Base-by-base conservation (phyloP, 2,113 vertebrate genomes). In the Varanus komodoensis region DNA sequence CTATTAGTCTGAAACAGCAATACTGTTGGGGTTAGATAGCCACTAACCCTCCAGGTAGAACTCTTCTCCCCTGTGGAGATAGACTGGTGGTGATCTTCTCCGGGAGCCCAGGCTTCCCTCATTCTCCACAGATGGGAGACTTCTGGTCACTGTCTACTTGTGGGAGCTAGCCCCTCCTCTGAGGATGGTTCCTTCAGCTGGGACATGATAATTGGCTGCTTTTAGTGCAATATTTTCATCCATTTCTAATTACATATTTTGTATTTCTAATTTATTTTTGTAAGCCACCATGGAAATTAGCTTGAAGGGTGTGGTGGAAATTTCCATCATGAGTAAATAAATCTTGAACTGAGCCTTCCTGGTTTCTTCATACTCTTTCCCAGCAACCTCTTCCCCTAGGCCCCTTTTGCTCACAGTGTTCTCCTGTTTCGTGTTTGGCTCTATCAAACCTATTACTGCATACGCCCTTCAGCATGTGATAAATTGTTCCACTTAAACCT, bases 381-480 rank as follows among this genome's bases (percentile, higher is more conserved):
- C 8, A 67, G 82, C 6, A 5, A 23, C 34, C 57, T 38, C 21
- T 27, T 67, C 34, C 25, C 21, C 32, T n/a, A 23, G 17, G 68
- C 68, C 8, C 8, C 17, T 73, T 87, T 78, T 75, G 69, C 27
- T 67, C 67, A 21, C 27, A 64, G 17, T 32, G 12, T 38, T 1
- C 71, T 34, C n/a, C 23, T 61, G 25, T 69, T 80, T 9, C 19
- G 25, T 81, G 77, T 21, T 19, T n/a, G 9, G 54, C 19, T 78
- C 32, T 80, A 52, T 68, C 61, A 79, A 34, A 80, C 80, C 44
- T 80, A 34, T 86, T 57, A 61, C 27, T 44, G 23, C 64, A 50
- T 25, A 69, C 32, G 8, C 80, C 3, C 67, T 90, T 93, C 93
- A 57, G 74, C 19, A 7, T 88, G 3, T 78, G 75, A 57, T 80